Percentiles rank a stretch among this genome's conserved stretches.
Conservation (phyloP, 2,888 invertebrate species). For the Gibbula magus region DNA sequence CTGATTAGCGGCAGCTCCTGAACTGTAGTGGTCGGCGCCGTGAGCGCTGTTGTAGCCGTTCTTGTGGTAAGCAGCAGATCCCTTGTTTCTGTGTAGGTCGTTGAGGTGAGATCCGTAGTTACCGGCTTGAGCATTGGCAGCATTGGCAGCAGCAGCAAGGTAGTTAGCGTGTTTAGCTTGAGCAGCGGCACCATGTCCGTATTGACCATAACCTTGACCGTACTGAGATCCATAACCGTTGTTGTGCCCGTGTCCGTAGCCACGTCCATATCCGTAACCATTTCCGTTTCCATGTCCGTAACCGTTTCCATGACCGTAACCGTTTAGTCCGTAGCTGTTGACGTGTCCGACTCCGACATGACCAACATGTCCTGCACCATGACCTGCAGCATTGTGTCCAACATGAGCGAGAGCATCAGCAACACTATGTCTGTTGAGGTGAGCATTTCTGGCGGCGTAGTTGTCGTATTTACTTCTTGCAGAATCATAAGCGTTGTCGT, state of each 20-base stretch:
- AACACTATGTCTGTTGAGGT: neutral
- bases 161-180: neutral
- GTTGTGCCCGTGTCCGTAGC: conserved; percentile 29
- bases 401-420: neutral
- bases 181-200: neutral
- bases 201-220: neutral
- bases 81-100: neutral
- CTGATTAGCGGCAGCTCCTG: conserved; percentile 23
- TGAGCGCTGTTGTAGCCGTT: conserved; percentile 20
- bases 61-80: neutral
- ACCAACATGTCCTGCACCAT: neutral
- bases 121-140: conserved; percentile 30
- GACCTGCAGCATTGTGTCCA: neutral
- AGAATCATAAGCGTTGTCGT: conserved; percentile 9
- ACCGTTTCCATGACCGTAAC: conserved; percentile 21
- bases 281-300: conserved; percentile 28
- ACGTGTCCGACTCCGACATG: neutral
- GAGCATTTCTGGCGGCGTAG: neutral
- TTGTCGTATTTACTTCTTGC: neutral
- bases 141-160: conserved; percentile 23
- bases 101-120: neutral
- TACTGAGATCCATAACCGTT: neutral
- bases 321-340: conserved; percentile 28
- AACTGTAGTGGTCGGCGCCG: conserved; percentile 31
- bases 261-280: too few relatives aligned